phyloP scores from a whole-genome alignment of 2,797 vertebrate species.

The Pseudomugil tenellus region DNA sequence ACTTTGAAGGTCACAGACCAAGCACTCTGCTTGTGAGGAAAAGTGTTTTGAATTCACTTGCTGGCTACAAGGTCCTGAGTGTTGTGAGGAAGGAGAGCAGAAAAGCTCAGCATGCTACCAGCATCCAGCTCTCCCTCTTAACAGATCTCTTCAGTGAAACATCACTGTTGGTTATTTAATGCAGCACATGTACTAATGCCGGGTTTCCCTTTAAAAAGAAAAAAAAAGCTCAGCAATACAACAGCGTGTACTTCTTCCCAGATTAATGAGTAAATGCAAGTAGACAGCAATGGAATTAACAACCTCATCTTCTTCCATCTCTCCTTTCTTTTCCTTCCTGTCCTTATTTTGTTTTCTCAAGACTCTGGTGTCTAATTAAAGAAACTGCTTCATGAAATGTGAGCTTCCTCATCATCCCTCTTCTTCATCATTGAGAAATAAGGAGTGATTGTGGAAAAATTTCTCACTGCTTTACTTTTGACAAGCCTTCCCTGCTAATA shows the following conservation, averaged over 20 bases:
- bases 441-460: slow-evolving; percentile 16
- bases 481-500: slow-evolving; percentile 4
- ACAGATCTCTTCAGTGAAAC: slow-evolving; percentile 60
- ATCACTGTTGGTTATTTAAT: slow-evolving; percentile 73
- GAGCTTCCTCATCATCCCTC: slow-evolving; percentile 48
- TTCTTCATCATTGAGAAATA: slow-evolving; percentile 43
- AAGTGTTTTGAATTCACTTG: slow-evolving; percentile 61
- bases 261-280: slow-evolving; percentile 86
- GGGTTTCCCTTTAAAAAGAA: slow-evolving; percentile 51
- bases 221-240: slow-evolving; percentile 79
- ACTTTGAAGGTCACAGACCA: slow-evolving; percentile 72
- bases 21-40: slow-evolving; percentile 44
- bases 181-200: slow-evolving; percentile 72
- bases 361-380: slow-evolving; percentile 78
- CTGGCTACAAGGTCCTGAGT: slow-evolving; percentile 36
- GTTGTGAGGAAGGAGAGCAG: slow-evolving; percentile 42
- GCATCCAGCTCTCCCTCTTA: slow-evolving; percentile 63
- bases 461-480: slow-evolving; percentile 22
- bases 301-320: slow-evolving; percentile 69
- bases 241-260: slow-evolving; percentile 74
- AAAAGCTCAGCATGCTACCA: slow-evolving; percentile 71
- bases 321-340: slow-evolving; percentile 38
- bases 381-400: slow-evolving; percentile 62
- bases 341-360: slow-evolving; percentile 55
- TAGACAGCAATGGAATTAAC: slow-evolving; percentile 85